A percentile compares a stretch with the other conserved stretches of the same genome.
These are phyloP conservation scores for Heterodera carotae DNA, from an alignment of 1,140 invertebrate genomes.

Conservation along the genomic window DNA sequence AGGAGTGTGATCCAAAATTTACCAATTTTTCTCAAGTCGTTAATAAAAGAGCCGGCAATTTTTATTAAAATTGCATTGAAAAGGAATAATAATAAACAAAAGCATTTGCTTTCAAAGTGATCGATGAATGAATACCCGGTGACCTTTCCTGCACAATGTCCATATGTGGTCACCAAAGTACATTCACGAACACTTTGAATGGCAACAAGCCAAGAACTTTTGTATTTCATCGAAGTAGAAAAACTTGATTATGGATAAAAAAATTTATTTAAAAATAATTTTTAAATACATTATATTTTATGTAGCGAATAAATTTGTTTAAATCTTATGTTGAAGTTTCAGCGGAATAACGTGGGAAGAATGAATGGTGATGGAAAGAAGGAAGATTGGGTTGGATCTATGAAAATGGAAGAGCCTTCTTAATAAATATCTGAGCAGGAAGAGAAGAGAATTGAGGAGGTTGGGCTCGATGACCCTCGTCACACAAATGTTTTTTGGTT, in stretches of 20 bases:
- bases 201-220: background rate
- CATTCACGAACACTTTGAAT: constrained; percentile 7
- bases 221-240: too few species aligned
- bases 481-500: background rate
- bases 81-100: too few species aligned
- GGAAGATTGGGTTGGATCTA: too few species aligned
- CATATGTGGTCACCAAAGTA: background rate
- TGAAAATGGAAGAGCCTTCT: too few species aligned
- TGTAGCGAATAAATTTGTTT: constrained; percentile 6
- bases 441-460: background rate
- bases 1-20: too few species aligned
- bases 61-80: too few species aligned
- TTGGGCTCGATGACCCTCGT: background rate
- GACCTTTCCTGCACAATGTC: background rate
- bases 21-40: too few species aligned
- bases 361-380: background rate
- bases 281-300: background rate
- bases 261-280: too few species aligned
- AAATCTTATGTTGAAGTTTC: too few species aligned
- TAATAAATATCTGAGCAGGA: background rate
- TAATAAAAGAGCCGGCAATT: too few species aligned
- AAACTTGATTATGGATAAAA: background rate
- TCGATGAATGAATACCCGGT: constrained; percentile 22
- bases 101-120: background rate
- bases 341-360: background rate